Conservation (phyloP, 2,797 vertebrate genomes). For the Enteromius afrohamiltoni region DNA sequence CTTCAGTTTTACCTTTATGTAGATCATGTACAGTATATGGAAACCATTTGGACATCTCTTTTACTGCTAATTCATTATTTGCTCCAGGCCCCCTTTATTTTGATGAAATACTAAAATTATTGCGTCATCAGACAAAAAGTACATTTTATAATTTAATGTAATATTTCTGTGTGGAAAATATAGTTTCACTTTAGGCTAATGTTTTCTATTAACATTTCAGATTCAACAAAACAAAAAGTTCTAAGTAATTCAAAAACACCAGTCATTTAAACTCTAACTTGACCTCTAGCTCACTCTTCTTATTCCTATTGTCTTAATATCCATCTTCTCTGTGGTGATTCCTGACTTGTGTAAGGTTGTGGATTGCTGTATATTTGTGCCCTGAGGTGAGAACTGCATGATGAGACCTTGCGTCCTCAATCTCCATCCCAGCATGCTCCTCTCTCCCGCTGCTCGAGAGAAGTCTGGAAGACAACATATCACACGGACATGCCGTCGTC, state of each 20-base stretch:
- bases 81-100: neutral
- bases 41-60: neutral
- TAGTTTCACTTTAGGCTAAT: neutral
- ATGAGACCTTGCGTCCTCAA: constrained; percentile 12
- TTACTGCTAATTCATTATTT: neutral
- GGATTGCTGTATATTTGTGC: constrained; percentile 11
- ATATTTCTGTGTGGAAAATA: neutral
- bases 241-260: neutral
- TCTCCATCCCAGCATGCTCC: constrained; percentile 31
- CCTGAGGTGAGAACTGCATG: neutral
- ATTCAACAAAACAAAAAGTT: neutral
- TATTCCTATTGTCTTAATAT: neutral
- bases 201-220: neutral
- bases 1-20: neutral
- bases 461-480: constrained; percentile 13
- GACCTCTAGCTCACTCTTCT: neutral
- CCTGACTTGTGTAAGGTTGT: constrained; percentile 9
- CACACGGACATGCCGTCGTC: neutral
- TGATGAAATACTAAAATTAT: neutral
- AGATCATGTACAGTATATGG: neutral
- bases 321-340: constrained; percentile 12
- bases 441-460: neutral
- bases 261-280: neutral
- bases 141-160: neutral
- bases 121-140: neutral